Conservation (phyloP, 2,797 vertebrate genomes). For the Anniella stebbinsi region DNA sequence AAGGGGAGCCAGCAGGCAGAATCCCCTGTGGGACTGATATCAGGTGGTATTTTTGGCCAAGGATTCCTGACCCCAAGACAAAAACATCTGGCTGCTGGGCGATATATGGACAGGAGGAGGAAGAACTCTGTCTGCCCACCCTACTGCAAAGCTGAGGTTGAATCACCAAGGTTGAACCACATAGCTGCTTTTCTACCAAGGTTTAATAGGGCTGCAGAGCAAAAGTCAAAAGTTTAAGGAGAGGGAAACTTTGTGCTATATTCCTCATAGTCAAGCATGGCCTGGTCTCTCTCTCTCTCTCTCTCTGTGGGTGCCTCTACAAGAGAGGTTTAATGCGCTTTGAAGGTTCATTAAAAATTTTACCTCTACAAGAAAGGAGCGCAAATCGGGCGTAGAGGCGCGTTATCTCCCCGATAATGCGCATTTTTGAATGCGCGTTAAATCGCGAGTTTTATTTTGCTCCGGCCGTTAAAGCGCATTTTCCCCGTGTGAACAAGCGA, state of each 20-base stretch:
- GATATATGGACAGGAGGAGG: neutral
- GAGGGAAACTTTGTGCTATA: too few species aligned
- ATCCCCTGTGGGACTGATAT: slow-evolving; percentile 26
- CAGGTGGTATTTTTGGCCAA: slow-evolving; percentile 12
- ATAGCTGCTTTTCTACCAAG: neutral
- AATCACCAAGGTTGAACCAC: neutral
- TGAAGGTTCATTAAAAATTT: too few species aligned
- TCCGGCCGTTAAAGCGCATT: too few species aligned
- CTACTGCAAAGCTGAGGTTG: neutral
- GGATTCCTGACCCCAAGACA: neutral
- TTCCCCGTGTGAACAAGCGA: too few species aligned
- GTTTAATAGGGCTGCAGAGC: neutral
- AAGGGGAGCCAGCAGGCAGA: slow-evolving; percentile 56
- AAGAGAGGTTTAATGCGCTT: too few species aligned
- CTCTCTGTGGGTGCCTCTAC: too few species aligned
- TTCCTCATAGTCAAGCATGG: too few species aligned
- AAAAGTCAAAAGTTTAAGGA: neutral
- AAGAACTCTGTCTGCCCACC: neutral
- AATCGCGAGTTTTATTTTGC: too few species aligned
- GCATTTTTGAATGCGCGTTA: too few species aligned
- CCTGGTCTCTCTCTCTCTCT: neutral
- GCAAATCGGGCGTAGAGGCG: too few species aligned
- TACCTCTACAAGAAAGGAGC: too few species aligned
- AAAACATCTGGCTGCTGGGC: neutral
- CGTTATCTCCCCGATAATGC: too few species aligned